Conservation (phyloP, 92 coral and sea anemone species). For the Epizoanthus scotinus region DNA sequence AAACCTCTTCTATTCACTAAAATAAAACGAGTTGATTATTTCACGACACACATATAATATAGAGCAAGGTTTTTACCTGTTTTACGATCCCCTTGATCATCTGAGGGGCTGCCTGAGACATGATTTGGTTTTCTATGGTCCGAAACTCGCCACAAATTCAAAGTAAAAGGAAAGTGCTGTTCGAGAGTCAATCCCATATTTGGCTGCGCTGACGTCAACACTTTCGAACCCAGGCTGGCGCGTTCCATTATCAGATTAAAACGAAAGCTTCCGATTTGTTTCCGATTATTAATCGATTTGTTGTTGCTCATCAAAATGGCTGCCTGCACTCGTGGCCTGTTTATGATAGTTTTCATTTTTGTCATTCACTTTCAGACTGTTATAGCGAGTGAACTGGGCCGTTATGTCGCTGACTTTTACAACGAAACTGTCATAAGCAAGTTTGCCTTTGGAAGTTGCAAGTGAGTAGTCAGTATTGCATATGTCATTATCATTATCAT, state of each 20-base stretch:
- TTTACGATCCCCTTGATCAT: slow-evolving; percentile 97
- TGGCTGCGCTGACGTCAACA: slow-evolving; percentile 76
- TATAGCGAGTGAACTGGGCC: slow-evolving; percentile 29
- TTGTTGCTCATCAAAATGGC: too few species aligned
- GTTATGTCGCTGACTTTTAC: slow-evolving; percentile 56
- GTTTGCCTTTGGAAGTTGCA: slow-evolving; percentile 94
- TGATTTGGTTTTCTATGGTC: slow-evolving; percentile 46
- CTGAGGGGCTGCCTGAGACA: slow-evolving; percentile 89
- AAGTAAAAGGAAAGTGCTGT: slow-evolving; percentile 72
- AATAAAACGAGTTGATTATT: not conserved
- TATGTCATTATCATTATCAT: too few species aligned
- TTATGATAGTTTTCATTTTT: slow-evolving; percentile 8
- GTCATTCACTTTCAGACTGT: slow-evolving; percentile 12
- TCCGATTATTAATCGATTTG: too few species aligned
- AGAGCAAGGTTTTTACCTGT: slow-evolving; percentile 62
- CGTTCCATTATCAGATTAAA: not conserved
- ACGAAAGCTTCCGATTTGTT: too few species aligned
- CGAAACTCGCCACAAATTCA: slow-evolving; percentile 68
- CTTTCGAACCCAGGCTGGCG: slow-evolving; percentile 44
- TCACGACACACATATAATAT: not conserved
- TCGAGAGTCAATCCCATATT: slow-evolving; percentile 60
- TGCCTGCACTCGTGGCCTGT: too few species aligned
- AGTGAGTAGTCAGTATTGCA: too few species aligned
- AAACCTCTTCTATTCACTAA: not conserved
- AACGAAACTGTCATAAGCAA: slow-evolving; percentile 71